A percentile compares a stretch with the other conserved stretches of the same genome.
phyloP scores from a whole-genome alignment of 2,797 vertebrate genomes.

The Paedocypris micromegethes region DNA sequence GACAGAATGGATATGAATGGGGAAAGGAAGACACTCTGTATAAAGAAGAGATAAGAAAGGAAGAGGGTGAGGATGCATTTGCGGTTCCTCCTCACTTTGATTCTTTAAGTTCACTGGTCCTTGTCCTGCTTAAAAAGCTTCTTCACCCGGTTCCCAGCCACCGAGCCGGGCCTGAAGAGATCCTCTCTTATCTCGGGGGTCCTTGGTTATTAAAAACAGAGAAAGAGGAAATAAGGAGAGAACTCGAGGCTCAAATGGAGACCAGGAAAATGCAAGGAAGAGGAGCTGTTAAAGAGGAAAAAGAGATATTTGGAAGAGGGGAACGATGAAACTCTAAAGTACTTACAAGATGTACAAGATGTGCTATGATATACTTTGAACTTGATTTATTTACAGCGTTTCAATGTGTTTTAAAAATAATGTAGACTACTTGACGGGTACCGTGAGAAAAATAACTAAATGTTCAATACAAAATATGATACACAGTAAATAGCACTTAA shows the following conservation, averaged over 20 bases:
- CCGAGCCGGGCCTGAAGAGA: slow-evolving; percentile 73
- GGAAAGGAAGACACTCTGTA: slow-evolving; percentile 18
- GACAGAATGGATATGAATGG: neutral
- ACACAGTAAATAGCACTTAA: too few species aligned
- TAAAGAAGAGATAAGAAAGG: neutral
- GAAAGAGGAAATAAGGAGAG: slow-evolving; percentile 63
- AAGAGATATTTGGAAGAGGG: neutral
- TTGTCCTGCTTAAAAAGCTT: slow-evolving; percentile 77
- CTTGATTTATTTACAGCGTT: slow-evolving; percentile 6
- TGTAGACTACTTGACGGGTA: too few species aligned
- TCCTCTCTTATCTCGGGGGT: slow-evolving; percentile 74
- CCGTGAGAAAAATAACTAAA: too few species aligned
- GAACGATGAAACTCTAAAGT: slow-evolving; percentile 4
- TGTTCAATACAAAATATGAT: too few species aligned
- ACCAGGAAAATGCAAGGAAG: slow-evolving; percentile 26
- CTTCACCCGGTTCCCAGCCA: slow-evolving; percentile 73
- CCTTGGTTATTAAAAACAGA: slow-evolving; percentile 55
- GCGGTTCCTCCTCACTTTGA: slow-evolving; percentile 74
- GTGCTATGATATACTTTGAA: too few species aligned
- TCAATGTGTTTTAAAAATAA: neutral
- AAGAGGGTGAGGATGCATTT: slow-evolving; percentile 45
- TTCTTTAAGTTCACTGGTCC: slow-evolving; percentile 70
- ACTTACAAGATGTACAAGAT: too few species aligned
- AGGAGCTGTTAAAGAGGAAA: slow-evolving; percentile 24
- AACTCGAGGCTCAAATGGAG: slow-evolving; percentile 49